A percentile compares a stretch with the other conserved stretches of the same genome.
Evolutionary conservation across 2,797 vertebrate genomes (phyloP).

Genomic region (Sebastes vulpes): DNA sequence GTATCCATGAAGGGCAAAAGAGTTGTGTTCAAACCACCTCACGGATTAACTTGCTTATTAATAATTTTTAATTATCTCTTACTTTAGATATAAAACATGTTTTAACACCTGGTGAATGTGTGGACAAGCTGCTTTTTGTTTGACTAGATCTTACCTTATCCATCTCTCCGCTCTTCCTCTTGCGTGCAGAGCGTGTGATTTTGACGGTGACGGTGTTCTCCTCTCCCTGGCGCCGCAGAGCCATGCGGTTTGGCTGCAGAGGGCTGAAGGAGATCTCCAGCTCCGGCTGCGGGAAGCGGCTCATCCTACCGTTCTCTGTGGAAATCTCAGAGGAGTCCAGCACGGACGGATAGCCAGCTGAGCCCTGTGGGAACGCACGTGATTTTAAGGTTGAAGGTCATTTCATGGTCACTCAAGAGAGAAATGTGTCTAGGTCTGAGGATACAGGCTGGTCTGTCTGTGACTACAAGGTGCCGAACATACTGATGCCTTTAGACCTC

Average conservation of each 20-base stretch:
- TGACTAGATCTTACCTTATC: conserved; percentile 82
- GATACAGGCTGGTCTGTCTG: not conserved
- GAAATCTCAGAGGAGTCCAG: conserved; percentile 94
- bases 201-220: conserved; percentile 87
- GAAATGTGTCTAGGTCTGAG: not conserved
- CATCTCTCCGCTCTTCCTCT: conserved; percentile 92
- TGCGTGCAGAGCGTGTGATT: conserved; percentile 84
- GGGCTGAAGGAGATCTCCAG: conserved; percentile 96
- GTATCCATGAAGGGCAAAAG: not conserved
- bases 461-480: not conserved
- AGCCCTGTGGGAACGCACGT: conserved; percentile 57
- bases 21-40: not conserved
- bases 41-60: not conserved
- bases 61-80: not conserved
- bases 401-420: not conserved
- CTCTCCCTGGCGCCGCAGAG: conserved; percentile 89
- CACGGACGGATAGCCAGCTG: conserved; percentile 75
- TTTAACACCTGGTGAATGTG: not conserved
- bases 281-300: conserved; percentile 93
- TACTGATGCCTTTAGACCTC: not conserved
- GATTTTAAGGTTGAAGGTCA: not conserved
- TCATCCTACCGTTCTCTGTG: conserved; percentile 87
- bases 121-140: not conserved
- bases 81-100: not conserved
- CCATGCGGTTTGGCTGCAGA: conserved; percentile 91